A percentile compares a stretch with the other conserved stretches of the same genome.
Conservation (phyloP, 1,140 invertebrate genomes). For the Euglossa dilemma region DNA sequence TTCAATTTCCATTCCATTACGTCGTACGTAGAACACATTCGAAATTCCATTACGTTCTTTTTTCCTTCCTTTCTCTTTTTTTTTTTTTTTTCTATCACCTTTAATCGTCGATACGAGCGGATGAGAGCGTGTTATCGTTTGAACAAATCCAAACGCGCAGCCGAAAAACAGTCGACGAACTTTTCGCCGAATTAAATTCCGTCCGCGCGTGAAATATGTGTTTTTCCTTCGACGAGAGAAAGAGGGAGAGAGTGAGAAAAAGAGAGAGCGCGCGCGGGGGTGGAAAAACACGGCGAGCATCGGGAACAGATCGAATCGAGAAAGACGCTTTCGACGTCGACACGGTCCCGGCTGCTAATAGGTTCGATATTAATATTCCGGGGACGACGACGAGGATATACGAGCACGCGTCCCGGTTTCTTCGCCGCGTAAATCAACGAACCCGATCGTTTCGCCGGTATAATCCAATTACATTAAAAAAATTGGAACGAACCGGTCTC, state of each 20-base stretch:
- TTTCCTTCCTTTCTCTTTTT: not conserved
- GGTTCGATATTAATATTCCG: slow-evolving; percentile 26
- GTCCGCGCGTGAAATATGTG: slow-evolving; percentile 37
- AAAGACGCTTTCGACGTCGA: slow-evolving; percentile 19
- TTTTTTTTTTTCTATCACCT: slow-evolving; percentile 8
- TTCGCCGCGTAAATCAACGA: slow-evolving; percentile 7
- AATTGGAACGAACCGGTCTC: slow-evolving; percentile 11
- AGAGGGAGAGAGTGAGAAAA: too few species aligned
- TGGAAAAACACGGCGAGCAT: not conserved
- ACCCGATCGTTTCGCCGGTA: not conserved
- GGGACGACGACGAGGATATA: not conserved
- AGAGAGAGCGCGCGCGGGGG: not conserved
- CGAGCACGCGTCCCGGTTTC: not conserved
- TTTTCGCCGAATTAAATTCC: slow-evolving; percentile 35
- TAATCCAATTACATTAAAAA: slow-evolving; percentile 41
- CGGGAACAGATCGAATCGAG: not conserved
- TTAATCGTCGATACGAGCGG: slow-evolving; percentile 19
- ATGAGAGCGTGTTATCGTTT: slow-evolving; percentile 25
- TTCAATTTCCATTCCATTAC: not conserved
- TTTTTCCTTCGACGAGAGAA: slow-evolving; percentile 4
- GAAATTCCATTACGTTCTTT: slow-evolving; percentile 17
- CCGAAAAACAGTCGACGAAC: slow-evolving; percentile 25
- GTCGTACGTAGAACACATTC: not conserved
- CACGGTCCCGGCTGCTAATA: not conserved
- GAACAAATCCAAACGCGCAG: slow-evolving; percentile 4